phyloP scores from a whole-genome alignment of 2,888 invertebrate species.

The Drosophila kanekoi region DNA sequence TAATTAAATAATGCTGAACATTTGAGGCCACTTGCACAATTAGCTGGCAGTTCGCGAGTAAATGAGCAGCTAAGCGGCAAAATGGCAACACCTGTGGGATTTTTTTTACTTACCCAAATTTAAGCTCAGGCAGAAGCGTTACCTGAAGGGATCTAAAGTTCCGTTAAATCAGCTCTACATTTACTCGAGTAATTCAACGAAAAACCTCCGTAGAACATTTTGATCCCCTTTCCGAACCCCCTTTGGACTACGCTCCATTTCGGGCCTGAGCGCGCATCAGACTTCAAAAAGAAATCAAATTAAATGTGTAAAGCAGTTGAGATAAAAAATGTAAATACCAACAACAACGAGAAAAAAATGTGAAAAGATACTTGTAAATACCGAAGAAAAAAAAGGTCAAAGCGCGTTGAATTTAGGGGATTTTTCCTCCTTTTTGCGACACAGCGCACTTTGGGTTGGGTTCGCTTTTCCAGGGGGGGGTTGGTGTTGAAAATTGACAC shows the following conservation, averaged over 20 bases:
- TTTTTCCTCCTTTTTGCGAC: slow-evolving; percentile 51
- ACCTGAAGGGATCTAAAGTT: not conserved
- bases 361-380: slow-evolving; percentile 67
- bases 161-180: not conserved
- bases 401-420: slow-evolving; percentile 71
- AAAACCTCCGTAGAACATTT: not conserved
- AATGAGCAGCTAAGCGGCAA: slow-evolving; percentile 71
- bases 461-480: slow-evolving; percentile 38
- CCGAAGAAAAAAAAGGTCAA: slow-evolving; percentile 72
- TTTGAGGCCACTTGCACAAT: slow-evolving; percentile 72
- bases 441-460: slow-evolving; percentile 27
- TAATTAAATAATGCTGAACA: slow-evolving; percentile 71
- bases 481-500: slow-evolving; percentile 78
- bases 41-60: slow-evolving; percentile 57
- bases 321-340: slow-evolving; percentile 56
- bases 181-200: not conserved
- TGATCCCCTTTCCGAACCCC: slow-evolving; percentile 2
- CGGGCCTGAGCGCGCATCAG: slow-evolving; percentile 60
- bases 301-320: slow-evolving; percentile 72
- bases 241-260: slow-evolving; percentile 17
- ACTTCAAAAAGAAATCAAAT: slow-evolving; percentile 79
- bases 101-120: slow-evolving; percentile 17
- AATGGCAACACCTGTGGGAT: slow-evolving; percentile 77
- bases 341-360: slow-evolving; percentile 43
- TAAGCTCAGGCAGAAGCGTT: slow-evolving; percentile 27